These are phyloP conservation scores for Monochamus alternatus DNA, from an alignment of 2,888 invertebrate species.

Conservation along the genomic window DNA sequence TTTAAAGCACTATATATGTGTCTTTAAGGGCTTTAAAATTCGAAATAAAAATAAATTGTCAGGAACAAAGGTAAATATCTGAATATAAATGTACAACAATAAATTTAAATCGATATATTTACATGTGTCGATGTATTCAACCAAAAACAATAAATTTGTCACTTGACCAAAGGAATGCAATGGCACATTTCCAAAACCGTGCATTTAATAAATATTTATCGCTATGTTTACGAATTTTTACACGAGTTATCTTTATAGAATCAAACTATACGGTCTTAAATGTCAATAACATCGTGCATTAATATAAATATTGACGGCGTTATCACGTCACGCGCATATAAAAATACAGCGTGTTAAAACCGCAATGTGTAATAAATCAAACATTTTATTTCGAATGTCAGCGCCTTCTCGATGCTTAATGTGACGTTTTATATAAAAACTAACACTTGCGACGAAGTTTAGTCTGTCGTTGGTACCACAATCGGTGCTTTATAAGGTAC, in stretches of 20 bases:
- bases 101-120: slow-evolving; percentile 9
- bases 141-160: slow-evolving; percentile 14
- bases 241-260: slow-evolving; percentile 17
- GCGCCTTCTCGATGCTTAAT: background rate
- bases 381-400: slow-evolving; percentile 9
- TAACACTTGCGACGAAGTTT: no score
- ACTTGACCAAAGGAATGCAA: slow-evolving; percentile 4
- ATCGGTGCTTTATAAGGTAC: no score
- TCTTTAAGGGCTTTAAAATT: background rate
- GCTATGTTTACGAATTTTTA: slow-evolving; percentile 13
- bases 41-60: slow-evolving; percentile 7
- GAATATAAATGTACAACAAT: background rate
- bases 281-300: background rate
- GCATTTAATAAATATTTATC: slow-evolving; percentile 8
- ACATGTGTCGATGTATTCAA: background rate
- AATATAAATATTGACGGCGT: slow-evolving; percentile 1
- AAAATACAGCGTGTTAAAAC: background rate
- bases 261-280: slow-evolving; percentile 10
- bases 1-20: no score
- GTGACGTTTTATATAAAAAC: background rate
- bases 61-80: slow-evolving; percentile 3
- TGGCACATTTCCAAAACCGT: slow-evolving; percentile 15
- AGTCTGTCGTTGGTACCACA: no score
- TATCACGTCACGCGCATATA: slow-evolving; percentile 5
- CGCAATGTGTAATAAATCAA: slow-evolving; percentile 12